Evolutionary conservation across 2,888 invertebrate species (phyloP), one percentile per base, ranked within the genome.

Genomic region (Amphipyra tragopoginis): DNA sequence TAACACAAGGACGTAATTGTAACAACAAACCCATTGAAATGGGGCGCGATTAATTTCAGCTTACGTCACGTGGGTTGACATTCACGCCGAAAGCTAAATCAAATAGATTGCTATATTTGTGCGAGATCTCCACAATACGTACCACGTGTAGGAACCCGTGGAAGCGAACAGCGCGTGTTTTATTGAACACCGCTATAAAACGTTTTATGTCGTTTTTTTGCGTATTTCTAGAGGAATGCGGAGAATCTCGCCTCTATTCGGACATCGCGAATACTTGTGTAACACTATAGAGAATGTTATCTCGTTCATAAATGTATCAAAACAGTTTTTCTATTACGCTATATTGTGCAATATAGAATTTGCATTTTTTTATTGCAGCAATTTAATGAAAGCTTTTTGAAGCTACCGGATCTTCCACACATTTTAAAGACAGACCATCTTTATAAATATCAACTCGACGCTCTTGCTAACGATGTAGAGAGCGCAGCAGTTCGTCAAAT

Each of bases 151-250:
- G 21, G 39, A 7, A 5, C 10, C 10, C 7, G 50, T 29, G 53
- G 21, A n/a, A 21, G 34, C 39, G 45, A 8, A 10, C 59, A 33
- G 10, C 40, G 43, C 36, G 43, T 39, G 53, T 39, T 62, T 49
- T 57, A 62, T 57, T 42, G 54, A 59, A 45, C 47, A 44, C 45
- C 48, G 64, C 58, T 49, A 56, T 74, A 68, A 68, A 75, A 40
- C 29, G 40, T 45, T 57, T 68, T 58, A 61, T 61, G 33, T 44
- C 13, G 29, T 14, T 7, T 48, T 45, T 45, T 47, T 44, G 58
- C 47, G 59, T 59, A 38, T 56, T 58, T 43, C 2, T 21, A 29
- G 21, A 26, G 36, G 43, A 56, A 52, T 33, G 40, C 26, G 38
- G 34, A 33, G 11, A 8, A 38, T 36, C 40, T 29, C 15, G n/a